Evolutionary conservation across 30 jellyfish, hydroid and myxozoan species (phyloP).

Genomic region (Nemopilema nomurai): DNA sequence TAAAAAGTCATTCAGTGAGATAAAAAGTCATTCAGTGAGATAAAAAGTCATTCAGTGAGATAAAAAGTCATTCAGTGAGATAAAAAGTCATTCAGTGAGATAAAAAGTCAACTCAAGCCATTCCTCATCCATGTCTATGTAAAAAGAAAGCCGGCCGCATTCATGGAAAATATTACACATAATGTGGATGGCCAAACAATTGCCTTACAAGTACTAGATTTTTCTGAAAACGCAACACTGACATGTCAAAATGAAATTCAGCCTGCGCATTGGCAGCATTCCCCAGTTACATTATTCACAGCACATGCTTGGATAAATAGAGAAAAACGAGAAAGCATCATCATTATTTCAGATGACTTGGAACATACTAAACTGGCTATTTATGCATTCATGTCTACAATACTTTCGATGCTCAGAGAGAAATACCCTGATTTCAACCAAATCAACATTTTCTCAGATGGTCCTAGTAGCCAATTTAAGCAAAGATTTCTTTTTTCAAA

Average conservation of each 20-base stretch:
- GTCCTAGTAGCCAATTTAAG: constrained; percentile 43
- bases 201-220: constrained; percentile 57
- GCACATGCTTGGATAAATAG: constrained; percentile 65
- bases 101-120: constrained; percentile 17
- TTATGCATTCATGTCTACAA: constrained; percentile 48
- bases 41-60: constrained; percentile 28
- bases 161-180: constrained; percentile 14
- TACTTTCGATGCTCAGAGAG: constrained; percentile 17
- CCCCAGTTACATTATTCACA: constrained; percentile 60
- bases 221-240: constrained; percentile 58
- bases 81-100: constrained; percentile 26
- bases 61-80: constrained; percentile 28
- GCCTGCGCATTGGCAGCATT: constrained; percentile 73
- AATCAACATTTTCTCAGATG: constrained; percentile 44
- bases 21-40: constrained; percentile 28
- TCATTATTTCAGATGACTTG: constrained; percentile 46
- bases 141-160: constrained; percentile 58
- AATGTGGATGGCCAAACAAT: constrained; percentile 60
- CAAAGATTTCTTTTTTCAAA: constrained; percentile 47
- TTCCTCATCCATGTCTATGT: constrained; percentile 48
- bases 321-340: constrained; percentile 53
- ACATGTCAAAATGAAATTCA: constrained; percentile 70
- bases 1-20: constrained; percentile 28
- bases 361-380: constrained; percentile 60
- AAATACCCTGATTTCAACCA: constrained; percentile 22